Evolutionary conservation across 2,888 invertebrate species (phyloP).

Genomic region (Acronicta aceris): DNA sequence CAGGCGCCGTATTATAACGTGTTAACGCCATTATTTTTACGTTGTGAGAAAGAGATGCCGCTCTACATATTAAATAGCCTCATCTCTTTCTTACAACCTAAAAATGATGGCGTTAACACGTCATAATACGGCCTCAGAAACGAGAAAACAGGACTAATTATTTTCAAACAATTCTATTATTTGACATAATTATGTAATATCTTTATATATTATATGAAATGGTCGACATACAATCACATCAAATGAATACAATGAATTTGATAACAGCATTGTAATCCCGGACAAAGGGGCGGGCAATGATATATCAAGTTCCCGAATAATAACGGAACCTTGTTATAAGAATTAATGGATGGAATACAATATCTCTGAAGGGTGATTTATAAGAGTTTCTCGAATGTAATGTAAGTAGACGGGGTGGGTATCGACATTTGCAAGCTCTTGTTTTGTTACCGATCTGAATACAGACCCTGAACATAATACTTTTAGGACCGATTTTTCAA

Average conservation of each 20-base stretch:
- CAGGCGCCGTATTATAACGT: too few relatives aligned
- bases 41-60: too few relatives aligned
- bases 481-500: conserved; percentile 14
- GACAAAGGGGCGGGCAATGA: conserved; percentile 31
- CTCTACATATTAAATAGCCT: too few relatives aligned
- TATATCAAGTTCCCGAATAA: conserved; percentile 56
- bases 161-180: too few relatives aligned
- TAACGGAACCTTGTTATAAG: conserved; percentile 48
- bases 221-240: too few relatives aligned
- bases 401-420: conserved; percentile 15
- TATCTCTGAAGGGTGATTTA: conserved; percentile 53
- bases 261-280: conserved; percentile 21
- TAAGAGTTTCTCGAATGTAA: conserved; percentile 37
- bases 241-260: conserved; percentile 6
- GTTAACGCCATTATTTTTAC: too few relatives aligned
- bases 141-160: too few relatives aligned
- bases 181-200: too few relatives aligned
- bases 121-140: too few relatives aligned
- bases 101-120: too few relatives aligned
- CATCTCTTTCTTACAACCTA: too few relatives aligned
- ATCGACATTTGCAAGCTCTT: conserved; percentile 24
- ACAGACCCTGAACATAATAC: conserved; percentile 17
- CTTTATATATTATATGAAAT: too few relatives aligned
- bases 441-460: conserved; percentile 19
- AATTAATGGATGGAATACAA: conserved; percentile 52